Percentiles rank a stretch among this genome's conserved stretches.
phyloP scores from a whole-genome alignment of 1,140 invertebrate genomes.

The Polyergus mexicanus region DNA sequence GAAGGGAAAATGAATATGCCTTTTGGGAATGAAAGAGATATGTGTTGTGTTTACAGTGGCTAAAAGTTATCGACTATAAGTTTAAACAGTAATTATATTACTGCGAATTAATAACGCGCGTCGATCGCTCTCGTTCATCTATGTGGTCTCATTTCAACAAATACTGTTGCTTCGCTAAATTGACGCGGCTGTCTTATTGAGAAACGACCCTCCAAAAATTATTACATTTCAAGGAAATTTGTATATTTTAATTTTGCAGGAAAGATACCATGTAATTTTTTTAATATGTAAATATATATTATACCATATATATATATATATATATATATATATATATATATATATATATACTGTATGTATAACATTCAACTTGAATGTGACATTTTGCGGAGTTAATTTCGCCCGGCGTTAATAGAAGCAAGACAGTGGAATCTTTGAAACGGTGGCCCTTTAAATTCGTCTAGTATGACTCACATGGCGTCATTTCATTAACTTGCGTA shows the following conservation, averaged over 20 bases:
- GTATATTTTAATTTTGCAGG: background rate
- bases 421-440: constrained; percentile 25
- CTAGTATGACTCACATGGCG: constrained; percentile 66
- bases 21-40: background rate
- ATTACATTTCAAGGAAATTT: background rate
- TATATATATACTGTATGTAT: background rate
- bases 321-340: no score
- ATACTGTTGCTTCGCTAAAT: background rate
- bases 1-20: background rate
- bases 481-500: constrained; percentile 68
- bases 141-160: background rate
- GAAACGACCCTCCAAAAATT: background rate
- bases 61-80: background rate
- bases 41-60: background rate
- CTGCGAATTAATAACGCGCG: background rate
- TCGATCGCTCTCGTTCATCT: background rate
- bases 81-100: background rate
- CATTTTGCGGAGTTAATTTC: constrained; percentile 13
- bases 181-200: background rate
- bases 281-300: no score
- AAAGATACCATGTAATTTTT: background rate
- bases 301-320: no score
- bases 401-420: background rate
- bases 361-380: background rate
- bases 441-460: constrained; percentile 38